phyloP scores from a whole-genome alignment of 2,888 invertebrate species.

The Odontothrips loti region DNA sequence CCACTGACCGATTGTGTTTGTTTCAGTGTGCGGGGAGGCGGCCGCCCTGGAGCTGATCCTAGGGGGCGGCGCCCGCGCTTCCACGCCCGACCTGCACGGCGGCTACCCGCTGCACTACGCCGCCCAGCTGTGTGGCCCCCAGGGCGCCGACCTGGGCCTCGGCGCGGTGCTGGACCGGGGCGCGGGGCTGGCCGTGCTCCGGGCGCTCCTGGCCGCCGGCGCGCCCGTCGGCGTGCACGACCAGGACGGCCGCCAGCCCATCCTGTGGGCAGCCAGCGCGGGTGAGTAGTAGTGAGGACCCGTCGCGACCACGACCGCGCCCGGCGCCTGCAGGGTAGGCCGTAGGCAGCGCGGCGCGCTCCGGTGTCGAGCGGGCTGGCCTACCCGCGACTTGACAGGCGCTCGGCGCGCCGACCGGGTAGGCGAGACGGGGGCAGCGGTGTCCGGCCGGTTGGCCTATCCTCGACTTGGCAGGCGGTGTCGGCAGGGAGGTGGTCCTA shows the following conservation, averaged over 20 bases:
- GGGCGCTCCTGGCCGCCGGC: slow-evolving; percentile 69
- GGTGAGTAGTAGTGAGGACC: slow-evolving; percentile 49
- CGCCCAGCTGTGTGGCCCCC: slow-evolving; percentile 89
- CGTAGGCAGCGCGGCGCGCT: not conserved
- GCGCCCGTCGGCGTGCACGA: slow-evolving; percentile 82
- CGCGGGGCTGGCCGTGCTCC: slow-evolving; percentile 70
- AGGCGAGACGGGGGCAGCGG: too few relatives aligned
- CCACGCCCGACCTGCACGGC: slow-evolving; percentile 87
- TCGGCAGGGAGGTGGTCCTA: not conserved
- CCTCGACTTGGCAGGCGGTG: not conserved
- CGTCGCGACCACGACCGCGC: not conserved
- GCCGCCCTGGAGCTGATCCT: slow-evolving; percentile 81
- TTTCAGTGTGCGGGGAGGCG: slow-evolving; percentile 84
- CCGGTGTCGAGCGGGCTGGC: not conserved
- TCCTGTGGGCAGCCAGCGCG: slow-evolving; percentile 96
- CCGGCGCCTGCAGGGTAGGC: not conserved
- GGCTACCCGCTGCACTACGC: slow-evolving; percentile 96
- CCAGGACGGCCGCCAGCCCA: slow-evolving; percentile 87
- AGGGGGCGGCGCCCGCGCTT: slow-evolving; percentile 79
- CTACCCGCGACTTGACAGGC: not conserved
- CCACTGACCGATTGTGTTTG: slow-evolving; percentile 29
- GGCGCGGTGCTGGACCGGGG: slow-evolving; percentile 42
- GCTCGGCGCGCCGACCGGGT: not conserved
- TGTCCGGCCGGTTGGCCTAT: not conserved
- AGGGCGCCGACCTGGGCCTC: slow-evolving; percentile 58